Evolutionary conservation across 64 coral and sea anemone species (phyloP).

Genomic region (Astreopora myriophthalma): DNA sequence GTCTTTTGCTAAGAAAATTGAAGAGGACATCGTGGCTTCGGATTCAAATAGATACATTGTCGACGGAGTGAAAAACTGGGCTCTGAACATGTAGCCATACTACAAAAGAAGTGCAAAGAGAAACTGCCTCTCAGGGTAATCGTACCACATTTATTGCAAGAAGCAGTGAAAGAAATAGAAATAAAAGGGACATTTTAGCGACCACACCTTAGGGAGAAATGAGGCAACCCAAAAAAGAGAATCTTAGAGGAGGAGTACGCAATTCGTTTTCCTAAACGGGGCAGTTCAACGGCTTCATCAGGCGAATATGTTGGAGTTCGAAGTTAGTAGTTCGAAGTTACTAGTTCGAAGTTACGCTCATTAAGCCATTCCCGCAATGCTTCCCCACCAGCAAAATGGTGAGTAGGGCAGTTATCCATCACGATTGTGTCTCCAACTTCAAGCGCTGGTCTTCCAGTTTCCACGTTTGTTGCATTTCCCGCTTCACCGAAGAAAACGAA

Average conservation of each 20-base stretch:
- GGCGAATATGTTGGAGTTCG: conserved; percentile 54
- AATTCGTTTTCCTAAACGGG: conserved; percentile 7
- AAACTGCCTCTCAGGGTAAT: neutral
- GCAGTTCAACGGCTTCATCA: neutral
- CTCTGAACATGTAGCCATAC: conserved; percentile 10
- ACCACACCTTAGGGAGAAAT: neutral
- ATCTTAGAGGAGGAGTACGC: conserved; percentile 11
- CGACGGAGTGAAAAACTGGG: conserved; percentile 41
- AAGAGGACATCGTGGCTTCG: conserved; percentile 25
- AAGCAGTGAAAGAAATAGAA: neutral
- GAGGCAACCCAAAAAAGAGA: conserved; percentile 9
- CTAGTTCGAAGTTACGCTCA: conserved; percentile 65
- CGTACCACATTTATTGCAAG: conserved; percentile 10
- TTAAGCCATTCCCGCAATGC: conserved; percentile 36
- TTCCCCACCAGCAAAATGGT: conserved; percentile 46
- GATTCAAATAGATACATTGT: conserved; percentile 37
- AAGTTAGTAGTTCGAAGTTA: conserved; percentile 54
- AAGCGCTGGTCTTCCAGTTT: no score
- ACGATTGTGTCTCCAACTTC: conserved; percentile 35
- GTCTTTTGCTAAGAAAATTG: conserved; percentile 41
- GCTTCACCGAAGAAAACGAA: conserved; percentile 42
- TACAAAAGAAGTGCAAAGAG: conserved; percentile 18
- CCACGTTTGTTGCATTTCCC: neutral
- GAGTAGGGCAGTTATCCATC: conserved; percentile 40
- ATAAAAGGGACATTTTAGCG: neutral